Conservation (phyloP, 2,888 invertebrate species). For the Meganola albula region DNA sequence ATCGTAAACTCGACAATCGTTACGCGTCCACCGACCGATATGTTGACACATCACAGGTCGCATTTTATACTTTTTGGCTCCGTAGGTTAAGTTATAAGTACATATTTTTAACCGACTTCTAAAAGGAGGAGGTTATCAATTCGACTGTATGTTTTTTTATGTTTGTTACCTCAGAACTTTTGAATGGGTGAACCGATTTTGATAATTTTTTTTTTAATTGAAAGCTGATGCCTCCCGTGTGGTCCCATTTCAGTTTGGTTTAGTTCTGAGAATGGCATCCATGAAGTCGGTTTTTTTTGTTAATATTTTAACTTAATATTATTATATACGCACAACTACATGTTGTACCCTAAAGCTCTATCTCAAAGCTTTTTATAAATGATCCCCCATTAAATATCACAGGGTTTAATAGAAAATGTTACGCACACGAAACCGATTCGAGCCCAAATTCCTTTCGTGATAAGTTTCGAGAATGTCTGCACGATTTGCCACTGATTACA, state of each 20-base stretch:
- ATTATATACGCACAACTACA: not conserved
- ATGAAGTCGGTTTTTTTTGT: not conserved
- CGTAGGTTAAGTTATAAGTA: too few relatives aligned
- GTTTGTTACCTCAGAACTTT: too few relatives aligned
- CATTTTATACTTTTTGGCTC: too few relatives aligned
- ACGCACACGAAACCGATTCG: conserved; percentile 39
- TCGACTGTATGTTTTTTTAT: too few relatives aligned
- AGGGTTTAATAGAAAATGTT: conserved; percentile 34
- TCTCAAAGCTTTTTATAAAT: conserved; percentile 13
- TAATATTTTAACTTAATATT: not conserved
- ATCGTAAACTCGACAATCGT: too few relatives aligned
- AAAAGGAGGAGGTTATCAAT: too few relatives aligned
- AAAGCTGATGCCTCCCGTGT: not conserved
- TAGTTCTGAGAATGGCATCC: too few relatives aligned
- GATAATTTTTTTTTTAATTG: not conserved
- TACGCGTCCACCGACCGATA: too few relatives aligned
- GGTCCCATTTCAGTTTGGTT: too few relatives aligned
- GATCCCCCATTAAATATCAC: conserved; percentile 25
- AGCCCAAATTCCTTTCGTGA: conserved; percentile 47
- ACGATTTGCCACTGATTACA: conserved; percentile 60
- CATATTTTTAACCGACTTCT: too few relatives aligned
- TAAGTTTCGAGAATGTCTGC: conserved; percentile 53
- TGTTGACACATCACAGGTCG: too few relatives aligned
- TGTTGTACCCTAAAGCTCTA: not conserved
- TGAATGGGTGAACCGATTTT: too few relatives aligned